A percentile compares a stretch with the other conserved stretches of the same genome.
Conservation (phyloP, 2,888 invertebrate species). For the Malachius bipustulatus region DNA sequence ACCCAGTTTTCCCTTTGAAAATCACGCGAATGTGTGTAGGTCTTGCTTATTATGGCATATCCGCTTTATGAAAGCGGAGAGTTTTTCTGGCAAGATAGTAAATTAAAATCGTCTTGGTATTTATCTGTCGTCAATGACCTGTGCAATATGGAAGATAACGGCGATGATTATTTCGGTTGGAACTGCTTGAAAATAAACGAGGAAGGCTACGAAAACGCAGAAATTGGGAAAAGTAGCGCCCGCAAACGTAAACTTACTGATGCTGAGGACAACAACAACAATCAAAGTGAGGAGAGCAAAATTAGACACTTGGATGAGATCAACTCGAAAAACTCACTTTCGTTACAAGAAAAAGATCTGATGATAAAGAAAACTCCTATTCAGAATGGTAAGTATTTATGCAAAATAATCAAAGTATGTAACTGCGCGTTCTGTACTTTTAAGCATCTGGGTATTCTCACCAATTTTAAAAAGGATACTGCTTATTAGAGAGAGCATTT, state of each 20-base stretch:
- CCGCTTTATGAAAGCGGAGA: constrained; percentile 32
- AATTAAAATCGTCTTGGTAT: neutral
- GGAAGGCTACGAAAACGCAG: constrained; percentile 15
- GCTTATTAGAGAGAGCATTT: too few species aligned
- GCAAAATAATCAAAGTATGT: constrained; percentile 1
- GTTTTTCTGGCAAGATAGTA: constrained; percentile 27
- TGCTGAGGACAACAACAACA: constrained; percentile 10
- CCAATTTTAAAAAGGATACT: too few species aligned
- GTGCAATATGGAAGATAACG: constrained; percentile 29
- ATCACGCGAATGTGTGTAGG: neutral
- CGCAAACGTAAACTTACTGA: constrained; percentile 23
- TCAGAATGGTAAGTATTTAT: constrained; percentile 26
- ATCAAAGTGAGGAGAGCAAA: constrained; percentile 12
- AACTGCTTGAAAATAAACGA: constrained; percentile 32
- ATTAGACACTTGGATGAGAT: neutral
- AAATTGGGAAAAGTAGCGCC: constrained; percentile 14
- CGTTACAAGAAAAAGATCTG: constrained; percentile 19
- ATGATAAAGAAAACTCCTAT: constrained; percentile 19
- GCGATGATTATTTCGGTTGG: constrained; percentile 36
- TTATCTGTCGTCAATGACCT: constrained; percentile 22
- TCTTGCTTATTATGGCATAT: constrained; percentile 35
- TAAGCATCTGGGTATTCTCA: too few species aligned
- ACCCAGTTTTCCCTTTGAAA: too few species aligned
- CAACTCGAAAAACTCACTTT: constrained; percentile 20
- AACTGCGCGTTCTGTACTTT: neutral